These are phyloP conservation scores for Tretioscincus oriximinensis DNA, from an alignment of 2,113 vertebrate genomes.

Conservation along the genomic window DNA sequence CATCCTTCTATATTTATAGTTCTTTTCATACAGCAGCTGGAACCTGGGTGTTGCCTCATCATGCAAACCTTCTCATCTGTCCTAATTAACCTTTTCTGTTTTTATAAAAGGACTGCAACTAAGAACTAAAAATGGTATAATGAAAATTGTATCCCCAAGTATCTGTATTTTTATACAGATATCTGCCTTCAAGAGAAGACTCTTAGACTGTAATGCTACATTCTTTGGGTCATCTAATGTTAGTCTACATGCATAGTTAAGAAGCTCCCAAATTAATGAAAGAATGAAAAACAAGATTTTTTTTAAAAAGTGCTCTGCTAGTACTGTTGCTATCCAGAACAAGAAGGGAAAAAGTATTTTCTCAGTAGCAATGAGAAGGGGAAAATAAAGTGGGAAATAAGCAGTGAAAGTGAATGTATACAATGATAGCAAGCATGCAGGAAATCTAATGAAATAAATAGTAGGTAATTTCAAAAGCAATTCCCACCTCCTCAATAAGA, in stretches of 20 bases:
- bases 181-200: slow-evolving; percentile 21
- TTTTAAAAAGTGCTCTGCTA: slow-evolving; percentile 40
- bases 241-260: slow-evolving; percentile 46
- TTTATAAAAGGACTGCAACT: too few relatives aligned
- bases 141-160: too few relatives aligned
- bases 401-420: not conserved
- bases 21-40: too few relatives aligned
- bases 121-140: too few relatives aligned
- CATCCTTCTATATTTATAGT: too few relatives aligned
- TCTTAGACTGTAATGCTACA: slow-evolving; percentile 33
- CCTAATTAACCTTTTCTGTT: too few relatives aligned
- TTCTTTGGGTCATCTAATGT: slow-evolving; percentile 48
- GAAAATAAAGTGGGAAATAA: not conserved
- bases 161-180: slow-evolving; percentile 23
- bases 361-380: not conserved
- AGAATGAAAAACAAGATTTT: slow-evolving; percentile 31
- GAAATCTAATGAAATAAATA: not conserved
- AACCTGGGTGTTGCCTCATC: too few relatives aligned
- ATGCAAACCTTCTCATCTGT: too few relatives aligned
- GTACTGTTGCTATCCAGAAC: not conserved
- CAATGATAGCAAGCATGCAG: not conserved
- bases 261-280: slow-evolving; percentile 35
- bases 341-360: not conserved
- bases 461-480: not conserved
- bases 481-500: too few relatives aligned